A percentile compares a stretch with the other conserved stretches of the same genome.
Evolutionary conservation across 2,888 invertebrate genomes (phyloP).

Genomic region (Eremobia ochroleuca): DNA sequence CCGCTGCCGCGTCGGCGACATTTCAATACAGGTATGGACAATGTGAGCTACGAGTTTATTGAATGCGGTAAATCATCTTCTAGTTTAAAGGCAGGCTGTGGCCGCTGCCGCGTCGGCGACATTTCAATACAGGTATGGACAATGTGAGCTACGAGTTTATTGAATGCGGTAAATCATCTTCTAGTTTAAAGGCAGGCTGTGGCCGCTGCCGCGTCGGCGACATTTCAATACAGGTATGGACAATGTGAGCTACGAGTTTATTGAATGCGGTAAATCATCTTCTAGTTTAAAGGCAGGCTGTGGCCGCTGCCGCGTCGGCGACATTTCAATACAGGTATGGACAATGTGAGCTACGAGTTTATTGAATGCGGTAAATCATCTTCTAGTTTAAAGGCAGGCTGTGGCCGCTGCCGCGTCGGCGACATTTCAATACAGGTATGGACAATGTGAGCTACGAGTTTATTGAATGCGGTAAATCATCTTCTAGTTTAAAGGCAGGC

Average conservation of each 20-base stretch:
- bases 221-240: constrained; percentile 35
- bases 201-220: constrained; percentile 25
- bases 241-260: constrained; percentile 38
- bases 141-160: constrained; percentile 42
- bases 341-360: constrained; percentile 34
- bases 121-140: constrained; percentile 35
- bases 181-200: not conserved
- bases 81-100: not conserved
- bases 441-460: constrained; percentile 39
- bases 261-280: constrained; percentile 39
- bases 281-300: not conserved
- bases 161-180: constrained; percentile 35
- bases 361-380: constrained; percentile 43
- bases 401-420: constrained; percentile 22
- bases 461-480: constrained; percentile 44
- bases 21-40: constrained; percentile 37
- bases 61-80: constrained; percentile 32
- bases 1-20: constrained; percentile 25
- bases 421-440: constrained; percentile 27
- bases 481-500: not conserved
- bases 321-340: constrained; percentile 34
- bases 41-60: constrained; percentile 41
- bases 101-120: constrained; percentile 24
- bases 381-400: not conserved
- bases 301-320: constrained; percentile 23